Evolutionary conservation across 2,888 invertebrate species (phyloP).

Genomic region (Lepidocyrtinus sp.): DNA sequence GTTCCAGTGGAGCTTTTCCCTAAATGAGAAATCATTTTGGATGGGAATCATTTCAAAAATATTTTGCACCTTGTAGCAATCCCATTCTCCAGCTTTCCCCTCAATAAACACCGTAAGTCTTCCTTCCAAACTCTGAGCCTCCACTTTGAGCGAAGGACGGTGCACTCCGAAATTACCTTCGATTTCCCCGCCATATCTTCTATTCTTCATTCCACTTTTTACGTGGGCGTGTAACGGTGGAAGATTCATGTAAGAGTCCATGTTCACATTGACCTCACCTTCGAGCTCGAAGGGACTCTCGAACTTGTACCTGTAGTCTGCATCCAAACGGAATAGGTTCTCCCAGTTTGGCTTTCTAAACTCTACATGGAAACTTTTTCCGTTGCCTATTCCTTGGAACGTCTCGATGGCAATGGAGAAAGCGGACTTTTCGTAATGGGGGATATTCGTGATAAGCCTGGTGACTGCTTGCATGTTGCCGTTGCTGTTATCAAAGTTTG

Average conservation of each 20-base stretch:
- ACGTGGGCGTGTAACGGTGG: constrained; percentile 65
- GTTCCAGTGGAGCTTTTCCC: constrained; percentile 36
- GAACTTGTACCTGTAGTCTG: constrained; percentile 69
- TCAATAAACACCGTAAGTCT: constrained; percentile 43
- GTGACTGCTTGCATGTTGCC: constrained; percentile 58
- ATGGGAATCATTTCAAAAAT: constrained; percentile 37
- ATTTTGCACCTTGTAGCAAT: constrained; percentile 38
- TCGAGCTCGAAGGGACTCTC: constrained; percentile 67
- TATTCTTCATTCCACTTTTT: constrained; percentile 63
- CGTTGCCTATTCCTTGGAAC: constrained; percentile 66
- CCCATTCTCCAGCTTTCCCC: constrained; percentile 45
- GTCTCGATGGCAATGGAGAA: constrained; percentile 66
- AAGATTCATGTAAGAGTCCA: constrained; percentile 68
- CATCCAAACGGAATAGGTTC: constrained; percentile 66
- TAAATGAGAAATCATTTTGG: constrained; percentile 38
- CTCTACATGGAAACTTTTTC: constrained; percentile 69
- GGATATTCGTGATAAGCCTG: constrained; percentile 69
- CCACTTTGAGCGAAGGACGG: constrained; percentile 54
- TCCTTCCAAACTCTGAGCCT: constrained; percentile 38
- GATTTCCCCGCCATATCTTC: constrained; percentile 65
- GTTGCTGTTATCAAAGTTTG: constrained; percentile 64
- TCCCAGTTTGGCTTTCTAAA: constrained; percentile 68
- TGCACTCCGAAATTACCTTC: constrained; percentile 63
- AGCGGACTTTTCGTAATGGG: constrained; percentile 68
- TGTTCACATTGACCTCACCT: constrained; percentile 66